These are phyloP conservation scores for Zosterops borbonicus DNA, from an alignment of 2,113 vertebrate genomes.

Conservation along the genomic window DNA sequence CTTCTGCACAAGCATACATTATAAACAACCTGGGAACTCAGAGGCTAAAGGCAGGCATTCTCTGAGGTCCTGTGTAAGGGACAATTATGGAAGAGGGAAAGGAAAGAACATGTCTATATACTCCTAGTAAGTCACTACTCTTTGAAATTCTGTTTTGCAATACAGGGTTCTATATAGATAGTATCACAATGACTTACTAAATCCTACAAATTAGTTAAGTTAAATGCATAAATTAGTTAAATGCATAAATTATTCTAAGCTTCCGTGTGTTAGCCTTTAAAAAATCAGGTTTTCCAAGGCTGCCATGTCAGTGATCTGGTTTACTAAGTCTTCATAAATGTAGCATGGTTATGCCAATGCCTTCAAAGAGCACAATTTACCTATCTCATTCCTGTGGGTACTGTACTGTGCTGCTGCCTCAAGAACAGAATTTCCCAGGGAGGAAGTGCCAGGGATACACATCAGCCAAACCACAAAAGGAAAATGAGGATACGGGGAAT, in stretches of 20 bases:
- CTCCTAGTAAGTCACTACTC: not conserved
- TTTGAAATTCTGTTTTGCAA: not conserved
- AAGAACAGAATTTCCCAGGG: not conserved
- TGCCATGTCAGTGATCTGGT: not conserved
- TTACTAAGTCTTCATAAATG: not conserved
- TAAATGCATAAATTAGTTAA: not conserved
- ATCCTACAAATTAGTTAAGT: not conserved
- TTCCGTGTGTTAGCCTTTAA: not conserved
- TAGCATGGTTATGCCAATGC: not conserved
- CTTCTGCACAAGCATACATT: not conserved
- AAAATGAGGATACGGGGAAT: slow-evolving; percentile 62
- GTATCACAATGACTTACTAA: not conserved
- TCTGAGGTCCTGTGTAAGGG: not conserved
- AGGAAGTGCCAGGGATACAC: not conserved
- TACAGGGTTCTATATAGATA: not conserved
- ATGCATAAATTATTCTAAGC: not conserved
- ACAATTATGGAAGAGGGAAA: not conserved
- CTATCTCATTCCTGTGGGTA: not conserved
- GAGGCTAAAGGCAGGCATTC: not conserved
- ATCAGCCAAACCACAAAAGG: slow-evolving; percentile 59
- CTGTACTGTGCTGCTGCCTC: not conserved
- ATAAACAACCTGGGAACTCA: not conserved
- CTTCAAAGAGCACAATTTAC: not conserved
- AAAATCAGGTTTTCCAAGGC: not conserved
- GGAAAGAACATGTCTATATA: not conserved